Percentiles rank a stretch among this genome's conserved stretches.
Conservation (phyloP, 2,113 vertebrate species). For the Ictidomys tridecemlineatus region DNA sequence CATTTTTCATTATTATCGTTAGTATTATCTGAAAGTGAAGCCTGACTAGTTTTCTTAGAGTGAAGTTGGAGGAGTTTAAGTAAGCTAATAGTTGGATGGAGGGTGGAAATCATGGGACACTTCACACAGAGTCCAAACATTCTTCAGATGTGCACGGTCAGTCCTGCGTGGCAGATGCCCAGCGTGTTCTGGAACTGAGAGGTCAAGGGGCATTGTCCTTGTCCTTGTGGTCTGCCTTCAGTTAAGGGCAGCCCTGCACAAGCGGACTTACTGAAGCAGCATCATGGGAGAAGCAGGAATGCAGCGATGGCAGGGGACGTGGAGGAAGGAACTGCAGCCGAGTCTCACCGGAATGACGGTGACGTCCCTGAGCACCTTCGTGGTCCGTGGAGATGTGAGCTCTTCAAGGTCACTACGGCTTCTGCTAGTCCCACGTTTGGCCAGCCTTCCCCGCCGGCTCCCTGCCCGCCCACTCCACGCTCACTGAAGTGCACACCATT, state of each 20-base stretch:
- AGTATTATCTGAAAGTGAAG: not conserved
- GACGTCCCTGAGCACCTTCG: rapidly evolving
- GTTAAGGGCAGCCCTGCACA: rapidly evolving
- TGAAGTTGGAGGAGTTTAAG: not conserved
- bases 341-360: not conserved
- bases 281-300: rapidly evolving
- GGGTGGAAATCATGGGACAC: not conserved
- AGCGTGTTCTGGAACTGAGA: not conserved
- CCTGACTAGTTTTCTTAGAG: not conserved
- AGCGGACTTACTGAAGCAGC: too few relatives aligned
- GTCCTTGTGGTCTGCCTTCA: too few relatives aligned
- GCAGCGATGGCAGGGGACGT: rapidly evolving
- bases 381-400: rapidly evolving
- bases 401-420: rapidly evolving
- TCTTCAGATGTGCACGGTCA: rapidly evolving
- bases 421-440: not conserved
- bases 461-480: not conserved
- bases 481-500: rapidly evolving
- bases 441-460: not conserved
- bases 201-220: rapidly evolving
- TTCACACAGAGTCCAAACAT: rapidly evolving
- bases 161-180: not conserved
- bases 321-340: rapidly evolving
- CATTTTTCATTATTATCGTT: not conserved
- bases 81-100: too few relatives aligned